Evolutionary conservation across 2,113 vertebrate species (phyloP), one percentile per base, ranked within the genome.

Genomic region (Vidua chalybeata): DNA sequence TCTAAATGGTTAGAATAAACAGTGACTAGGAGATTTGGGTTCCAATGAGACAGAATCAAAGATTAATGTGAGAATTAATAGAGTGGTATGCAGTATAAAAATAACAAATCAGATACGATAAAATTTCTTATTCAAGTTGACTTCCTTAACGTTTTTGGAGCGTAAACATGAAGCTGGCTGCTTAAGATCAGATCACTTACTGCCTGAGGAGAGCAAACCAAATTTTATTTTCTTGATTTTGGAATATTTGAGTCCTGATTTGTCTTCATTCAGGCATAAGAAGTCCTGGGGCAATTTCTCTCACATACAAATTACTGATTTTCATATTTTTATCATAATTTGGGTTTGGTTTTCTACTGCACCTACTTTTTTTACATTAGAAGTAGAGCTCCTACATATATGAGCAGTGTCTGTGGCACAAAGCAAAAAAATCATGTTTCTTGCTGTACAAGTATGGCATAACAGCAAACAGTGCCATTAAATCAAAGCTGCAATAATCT

Each of bases 301-400:
- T 91, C 69, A 63, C 66, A 62, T 81, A 76, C 13, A 77, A 84
- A 67, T 91, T 96, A 94, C 51, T 84, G 92, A 88, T 77, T 96
- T 96, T 95, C 69, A 78, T 22, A 85, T 97, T 97, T 97, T 97
- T 93, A 95, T 96, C 78, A 97, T 39, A 89, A 96, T 92, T 94
- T 94, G 45, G 93, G 73, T 96, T 96, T 97, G 64, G 35, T 93
- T 95, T 97, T 95, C 79, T 90, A 33, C 48, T 95, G 96, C 80
- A 93, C 69, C 75, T 94, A 48, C 19, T 3, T 23, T 58, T 22
- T 48, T 51, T 94, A 72, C 69, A 82, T 94, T 85, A 93, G 74
- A 93, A 95, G 49, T 79, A 26, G 90, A 91, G 23, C 61, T 92
- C 85, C 86, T 86, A 68, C 52, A 77, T 94, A 69, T 45, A 84